These are phyloP conservation scores for Melanotaenia maccullochi DNA, from an alignment of 2,797 vertebrate genomes.

Conservation along the genomic window DNA sequence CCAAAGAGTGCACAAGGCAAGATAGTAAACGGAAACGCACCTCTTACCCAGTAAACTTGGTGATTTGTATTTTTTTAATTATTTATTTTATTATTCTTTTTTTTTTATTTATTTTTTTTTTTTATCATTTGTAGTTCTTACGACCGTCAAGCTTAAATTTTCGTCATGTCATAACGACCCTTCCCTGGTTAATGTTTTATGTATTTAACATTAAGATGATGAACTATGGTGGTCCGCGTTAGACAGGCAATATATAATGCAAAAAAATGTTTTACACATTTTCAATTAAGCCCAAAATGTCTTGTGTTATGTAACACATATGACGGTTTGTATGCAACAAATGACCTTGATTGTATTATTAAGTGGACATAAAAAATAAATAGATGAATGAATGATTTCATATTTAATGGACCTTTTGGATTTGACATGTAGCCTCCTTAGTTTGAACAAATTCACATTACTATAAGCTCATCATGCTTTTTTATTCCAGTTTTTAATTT, in stretches of 20 bases:
- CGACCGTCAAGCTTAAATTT: not conserved
- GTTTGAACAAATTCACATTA: not conserved
- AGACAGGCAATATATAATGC: not conserved
- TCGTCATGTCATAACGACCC: not conserved
- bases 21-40: conserved; percentile 7
- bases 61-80: not conserved
- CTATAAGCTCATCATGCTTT: not conserved
- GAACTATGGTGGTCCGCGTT: not conserved
- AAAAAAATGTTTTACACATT: not conserved
- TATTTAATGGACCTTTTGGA: not conserved
- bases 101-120: no score
- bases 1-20: conserved; percentile 36
- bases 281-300: not conserved
- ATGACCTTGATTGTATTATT: no score
- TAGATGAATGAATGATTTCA: no score
- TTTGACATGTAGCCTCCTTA: not conserved
- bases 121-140: conserved; percentile 20
- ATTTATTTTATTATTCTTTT: no score
- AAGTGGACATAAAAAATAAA: no score
- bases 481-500: not conserved
- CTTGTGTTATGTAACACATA: no score
- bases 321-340: no score
- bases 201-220: not conserved
- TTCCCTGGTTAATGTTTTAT: not conserved
- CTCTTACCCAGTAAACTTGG: not conserved